phyloP scores from a whole-genome alignment of 2,797 vertebrate genomes.

The Thamnophis elegans region DNA sequence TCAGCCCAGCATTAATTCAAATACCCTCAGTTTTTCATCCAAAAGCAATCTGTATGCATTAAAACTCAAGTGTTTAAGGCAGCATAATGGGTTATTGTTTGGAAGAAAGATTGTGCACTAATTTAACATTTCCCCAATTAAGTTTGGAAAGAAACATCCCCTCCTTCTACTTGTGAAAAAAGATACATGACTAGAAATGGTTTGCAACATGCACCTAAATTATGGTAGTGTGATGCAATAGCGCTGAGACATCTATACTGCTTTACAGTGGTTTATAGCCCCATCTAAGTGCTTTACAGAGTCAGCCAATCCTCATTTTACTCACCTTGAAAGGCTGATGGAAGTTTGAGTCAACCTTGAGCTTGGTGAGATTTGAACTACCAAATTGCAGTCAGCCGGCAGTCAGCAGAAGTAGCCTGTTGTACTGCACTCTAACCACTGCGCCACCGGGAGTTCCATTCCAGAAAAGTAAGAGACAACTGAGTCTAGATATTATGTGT shows the following conservation, averaged over 20 bases:
- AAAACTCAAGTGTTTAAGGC: neutral
- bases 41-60: neutral
- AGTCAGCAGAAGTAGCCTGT: no score
- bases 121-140: neutral
- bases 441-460: neutral
- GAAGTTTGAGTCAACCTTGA: no score
- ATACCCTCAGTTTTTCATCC: neutral
- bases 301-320: no score
- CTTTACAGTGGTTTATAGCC: no score
- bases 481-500: neutral
- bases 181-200: neutral
- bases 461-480: neutral
- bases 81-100: neutral
- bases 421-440: no score
- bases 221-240: neutral
- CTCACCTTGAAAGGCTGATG: no score
- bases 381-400: no score
- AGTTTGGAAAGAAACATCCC: neutral
- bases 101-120: neutral
- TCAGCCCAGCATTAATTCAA: neutral
- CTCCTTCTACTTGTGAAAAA: neutral
- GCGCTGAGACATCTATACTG: no score
- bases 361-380: no score
- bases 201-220: neutral
- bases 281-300: no score